Percentiles rank a stretch among this genome's conserved stretches.
phyloP scores from a whole-genome alignment of 2,113 vertebrate genomes.

The Tapirus terrestris region DNA sequence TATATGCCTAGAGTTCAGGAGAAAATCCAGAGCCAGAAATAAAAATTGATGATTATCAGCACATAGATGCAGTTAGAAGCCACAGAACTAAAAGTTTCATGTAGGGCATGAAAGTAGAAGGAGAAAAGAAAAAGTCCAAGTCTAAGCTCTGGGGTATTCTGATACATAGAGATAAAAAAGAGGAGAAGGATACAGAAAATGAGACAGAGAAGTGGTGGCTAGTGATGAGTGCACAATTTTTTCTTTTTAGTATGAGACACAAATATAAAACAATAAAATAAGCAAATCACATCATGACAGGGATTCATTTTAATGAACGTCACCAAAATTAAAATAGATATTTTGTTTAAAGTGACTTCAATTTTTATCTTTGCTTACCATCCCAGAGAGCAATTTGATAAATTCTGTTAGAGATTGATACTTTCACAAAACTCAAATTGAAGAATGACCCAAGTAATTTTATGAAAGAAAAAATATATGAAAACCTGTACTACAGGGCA shows the following conservation, averaged over 20 bases:
- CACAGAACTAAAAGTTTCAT: not conserved
- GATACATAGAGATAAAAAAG: not conserved
- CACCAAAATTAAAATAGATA: not conserved
- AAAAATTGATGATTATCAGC: not conserved
- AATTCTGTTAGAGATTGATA: not conserved
- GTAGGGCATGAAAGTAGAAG: not conserved
- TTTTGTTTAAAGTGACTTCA: not conserved
- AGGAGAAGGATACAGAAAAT: not conserved
- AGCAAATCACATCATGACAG: not conserved
- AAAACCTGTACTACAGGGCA: not conserved
- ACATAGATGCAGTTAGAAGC: not conserved
- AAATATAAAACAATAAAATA: not conserved
- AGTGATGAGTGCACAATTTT: not conserved
- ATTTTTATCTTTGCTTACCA: not conserved
- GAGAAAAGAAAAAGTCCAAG: not conserved
- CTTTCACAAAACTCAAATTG: not conserved
- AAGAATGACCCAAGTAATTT: not conserved
- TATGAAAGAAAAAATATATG: not conserved
- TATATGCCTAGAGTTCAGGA: not conserved
- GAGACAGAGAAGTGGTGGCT: not conserved
- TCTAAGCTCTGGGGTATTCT: not conserved
- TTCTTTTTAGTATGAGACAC: not conserved
- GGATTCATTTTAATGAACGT: not conserved
- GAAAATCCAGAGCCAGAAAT: not conserved
- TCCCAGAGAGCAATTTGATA: not conserved